Conservation (phyloP, 1,140 invertebrate species). For the Camponotus vicinus region DNA sequence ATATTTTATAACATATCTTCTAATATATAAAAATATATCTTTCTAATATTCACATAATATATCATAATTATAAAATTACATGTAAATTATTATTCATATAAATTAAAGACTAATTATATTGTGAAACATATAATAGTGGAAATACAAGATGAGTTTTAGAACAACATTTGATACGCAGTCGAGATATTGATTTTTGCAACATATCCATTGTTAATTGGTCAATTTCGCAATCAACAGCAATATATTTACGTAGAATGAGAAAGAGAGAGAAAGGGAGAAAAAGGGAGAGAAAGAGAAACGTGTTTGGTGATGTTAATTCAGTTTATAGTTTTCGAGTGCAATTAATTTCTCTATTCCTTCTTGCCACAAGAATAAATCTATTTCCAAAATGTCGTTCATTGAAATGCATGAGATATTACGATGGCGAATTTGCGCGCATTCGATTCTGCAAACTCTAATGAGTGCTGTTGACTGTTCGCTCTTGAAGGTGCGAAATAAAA, state of each 20-base stretch:
- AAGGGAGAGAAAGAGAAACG: no score
- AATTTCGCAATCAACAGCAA: background rate
- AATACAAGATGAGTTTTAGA: background rate
- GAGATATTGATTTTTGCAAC: slow-evolving; percentile 25
- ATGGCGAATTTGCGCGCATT: background rate
- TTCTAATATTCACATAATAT: background rate
- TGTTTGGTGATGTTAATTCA: background rate
- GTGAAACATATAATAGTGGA: background rate
- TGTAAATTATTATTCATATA: no score
- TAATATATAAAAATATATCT: background rate
- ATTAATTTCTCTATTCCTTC: background rate
- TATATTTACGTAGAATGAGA: background rate
- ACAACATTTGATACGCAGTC: background rate
- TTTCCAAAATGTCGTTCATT: background rate
- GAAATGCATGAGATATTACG: slow-evolving; percentile 30
- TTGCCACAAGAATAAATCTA: background rate
- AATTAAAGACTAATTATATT: background rate
- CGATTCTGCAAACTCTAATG: background rate
- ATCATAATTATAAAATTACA: no score
- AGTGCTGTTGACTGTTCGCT: slow-evolving; percentile 11
- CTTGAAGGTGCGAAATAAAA: slow-evolving; percentile 20
- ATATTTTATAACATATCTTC: background rate
- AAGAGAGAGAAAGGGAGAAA: no score
- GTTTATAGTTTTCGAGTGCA: slow-evolving; percentile 16
- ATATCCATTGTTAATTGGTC: background rate